phyloP scores from a whole-genome alignment of 2,888 invertebrate genomes.

The Clusia tigrina region DNA sequence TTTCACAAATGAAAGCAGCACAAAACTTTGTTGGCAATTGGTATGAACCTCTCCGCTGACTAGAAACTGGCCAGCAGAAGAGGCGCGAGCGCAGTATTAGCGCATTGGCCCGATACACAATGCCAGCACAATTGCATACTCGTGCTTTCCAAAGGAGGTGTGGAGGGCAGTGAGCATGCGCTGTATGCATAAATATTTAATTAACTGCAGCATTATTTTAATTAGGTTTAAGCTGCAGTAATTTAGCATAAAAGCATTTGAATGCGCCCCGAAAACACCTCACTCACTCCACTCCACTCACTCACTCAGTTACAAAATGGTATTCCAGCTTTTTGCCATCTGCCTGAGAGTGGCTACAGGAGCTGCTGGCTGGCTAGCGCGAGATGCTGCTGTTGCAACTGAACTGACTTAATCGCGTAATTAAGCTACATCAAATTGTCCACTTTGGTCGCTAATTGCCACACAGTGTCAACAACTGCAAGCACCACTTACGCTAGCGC shows the following conservation, averaged over 20 bases:
- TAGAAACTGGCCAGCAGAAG: neutral
- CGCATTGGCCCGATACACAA: neutral
- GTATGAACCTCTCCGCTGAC: neutral
- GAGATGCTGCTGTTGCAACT: neutral
- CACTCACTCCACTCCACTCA: too few relatives aligned
- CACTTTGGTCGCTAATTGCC: constrained; percentile 3
- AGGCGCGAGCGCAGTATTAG: neutral
- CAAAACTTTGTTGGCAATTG: constrained; percentile 44
- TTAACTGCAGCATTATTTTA: constrained; percentile 66
- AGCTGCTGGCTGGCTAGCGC: neutral
- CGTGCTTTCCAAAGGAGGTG: neutral
- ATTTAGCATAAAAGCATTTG: constrained; percentile 37
- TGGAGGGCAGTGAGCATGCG: constrained; percentile 31
- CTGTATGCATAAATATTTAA: constrained; percentile 64
- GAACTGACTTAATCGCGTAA: constrained; percentile 1
- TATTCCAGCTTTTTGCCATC: neutral
- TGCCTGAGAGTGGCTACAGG: neutral
- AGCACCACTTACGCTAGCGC: too few relatives aligned
- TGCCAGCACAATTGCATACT: neutral
- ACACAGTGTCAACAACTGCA: too few relatives aligned
- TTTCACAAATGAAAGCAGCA: constrained; percentile 37
- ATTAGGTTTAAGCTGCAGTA: constrained; percentile 63
- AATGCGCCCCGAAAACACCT: constrained; percentile 22
- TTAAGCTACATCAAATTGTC: constrained; percentile 1
- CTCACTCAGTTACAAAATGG: too few relatives aligned